These are phyloP conservation scores for Formica exsecta DNA, from an alignment of 1,140 invertebrate species.

Conservation along the genomic window DNA sequence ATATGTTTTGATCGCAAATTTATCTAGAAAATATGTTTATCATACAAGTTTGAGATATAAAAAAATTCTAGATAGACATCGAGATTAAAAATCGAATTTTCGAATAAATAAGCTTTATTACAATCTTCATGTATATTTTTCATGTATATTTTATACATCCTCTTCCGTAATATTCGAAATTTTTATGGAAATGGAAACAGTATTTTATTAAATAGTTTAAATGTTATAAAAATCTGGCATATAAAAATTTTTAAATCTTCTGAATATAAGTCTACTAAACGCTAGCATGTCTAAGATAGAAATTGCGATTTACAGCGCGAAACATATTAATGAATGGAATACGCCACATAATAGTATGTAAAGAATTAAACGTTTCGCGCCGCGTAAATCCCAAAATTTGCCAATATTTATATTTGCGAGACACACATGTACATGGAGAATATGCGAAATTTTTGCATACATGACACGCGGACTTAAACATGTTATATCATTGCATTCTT, in stretches of 20 bases:
- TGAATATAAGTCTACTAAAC: neutral
- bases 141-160: constrained; percentile 12
- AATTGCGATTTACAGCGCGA: neutral
- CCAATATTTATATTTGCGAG: neutral
- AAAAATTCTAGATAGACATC: neutral
- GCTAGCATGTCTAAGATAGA: constrained; percentile 18
- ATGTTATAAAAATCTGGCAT: too few relatives aligned
- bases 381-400: neutral
- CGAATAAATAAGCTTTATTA: constrained; percentile 50
- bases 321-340: constrained; percentile 25
- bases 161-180: constrained; percentile 11
- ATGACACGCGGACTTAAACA: neutral
- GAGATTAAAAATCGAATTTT: constrained; percentile 8
- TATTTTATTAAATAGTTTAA: constrained; percentile 35
- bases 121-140: constrained; percentile 23
- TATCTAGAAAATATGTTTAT: neutral
- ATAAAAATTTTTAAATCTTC: neutral
- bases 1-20: neutral
- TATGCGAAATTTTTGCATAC: neutral
- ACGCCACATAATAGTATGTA: neutral
- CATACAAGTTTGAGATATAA: neutral
- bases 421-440: neutral
- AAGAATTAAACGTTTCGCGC: neutral
- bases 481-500: constrained; percentile 8
- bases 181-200: constrained; percentile 26